phyloP scores from a whole-genome alignment of 2,888 invertebrate species.

The Unio pictorum region DNA sequence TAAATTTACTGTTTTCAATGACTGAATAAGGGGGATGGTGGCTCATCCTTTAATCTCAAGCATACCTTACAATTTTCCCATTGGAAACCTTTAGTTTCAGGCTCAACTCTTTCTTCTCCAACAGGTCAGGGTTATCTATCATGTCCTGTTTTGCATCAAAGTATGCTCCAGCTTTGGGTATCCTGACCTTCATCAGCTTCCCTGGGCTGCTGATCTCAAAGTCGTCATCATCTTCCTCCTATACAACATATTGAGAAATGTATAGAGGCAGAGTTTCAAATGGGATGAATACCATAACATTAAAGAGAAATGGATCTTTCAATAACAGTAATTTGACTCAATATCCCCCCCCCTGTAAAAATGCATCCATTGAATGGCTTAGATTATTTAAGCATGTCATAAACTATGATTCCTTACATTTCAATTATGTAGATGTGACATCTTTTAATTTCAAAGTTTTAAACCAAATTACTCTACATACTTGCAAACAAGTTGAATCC shows the following conservation, averaged over 20 bases:
- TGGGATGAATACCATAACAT: background rate
- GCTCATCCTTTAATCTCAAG: background rate
- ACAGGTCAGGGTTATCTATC: slow-evolving; percentile 8
- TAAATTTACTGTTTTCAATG: too few relatives aligned
- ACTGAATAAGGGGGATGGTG: too few relatives aligned
- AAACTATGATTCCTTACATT: too few relatives aligned
- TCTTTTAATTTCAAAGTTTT: too few relatives aligned
- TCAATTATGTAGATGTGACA: too few relatives aligned
- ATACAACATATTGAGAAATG: slow-evolving; percentile 1
- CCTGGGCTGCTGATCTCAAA: slow-evolving; percentile 11
- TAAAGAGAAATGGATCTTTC: background rate
- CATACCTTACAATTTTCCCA: slow-evolving; percentile 66
- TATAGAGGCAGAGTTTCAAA: background rate
- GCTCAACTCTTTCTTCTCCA: slow-evolving; percentile 1
- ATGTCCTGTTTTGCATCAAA: slow-evolving; percentile 31
- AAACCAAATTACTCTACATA: too few relatives aligned
- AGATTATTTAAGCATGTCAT: background rate
- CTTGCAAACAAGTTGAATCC: too few relatives aligned
- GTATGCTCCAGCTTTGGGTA: slow-evolving; percentile 61
- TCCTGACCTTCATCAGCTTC: slow-evolving; percentile 50
- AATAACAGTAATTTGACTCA: background rate
- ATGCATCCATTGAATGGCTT: background rate
- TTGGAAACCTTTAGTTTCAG: slow-evolving; percentile 66
- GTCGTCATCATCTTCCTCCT: slow-evolving; percentile 45
- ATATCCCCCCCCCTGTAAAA: background rate